A percentile compares a stretch with the other conserved stretches of the same genome.
phyloP scores from a whole-genome alignment of 92 coral and sea anemone species.

The Umimayanthus chanpuru region DNA sequence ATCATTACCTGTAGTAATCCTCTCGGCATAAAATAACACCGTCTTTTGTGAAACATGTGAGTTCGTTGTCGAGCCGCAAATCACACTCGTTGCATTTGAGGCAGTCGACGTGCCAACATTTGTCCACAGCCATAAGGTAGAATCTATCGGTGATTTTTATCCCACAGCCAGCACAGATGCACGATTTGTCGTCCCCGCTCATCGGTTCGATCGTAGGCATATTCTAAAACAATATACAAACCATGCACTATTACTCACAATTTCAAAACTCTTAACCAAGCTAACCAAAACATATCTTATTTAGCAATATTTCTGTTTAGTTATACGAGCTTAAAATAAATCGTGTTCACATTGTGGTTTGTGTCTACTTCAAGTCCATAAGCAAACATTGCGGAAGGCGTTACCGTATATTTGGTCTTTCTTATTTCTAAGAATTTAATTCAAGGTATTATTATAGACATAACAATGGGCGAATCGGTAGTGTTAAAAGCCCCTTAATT shows the following conservation, averaged over 20 bases:
- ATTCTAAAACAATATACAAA: slow-evolving; percentile 38
- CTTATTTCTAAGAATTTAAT: slow-evolving; percentile 42
- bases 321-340: background rate
- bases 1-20: slow-evolving; percentile 87
- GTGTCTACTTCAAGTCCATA: slow-evolving; percentile 9
- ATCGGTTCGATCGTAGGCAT: slow-evolving; percentile 85
- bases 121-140: slow-evolving; percentile 89
- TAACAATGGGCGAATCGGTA: slow-evolving; percentile 28
- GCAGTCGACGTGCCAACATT: slow-evolving; percentile 91
- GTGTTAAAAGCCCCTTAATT: slow-evolving; percentile 22
- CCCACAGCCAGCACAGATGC: slow-evolving; percentile 93
- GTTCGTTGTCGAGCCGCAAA: slow-evolving; percentile 83
- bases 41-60: slow-evolving; percentile 91
- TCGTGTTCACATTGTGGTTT: background rate
- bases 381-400: slow-evolving; percentile 33
- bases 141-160: slow-evolving; percentile 80
- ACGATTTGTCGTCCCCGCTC: slow-evolving; percentile 62
- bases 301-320: background rate
- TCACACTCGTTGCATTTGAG: slow-evolving; percentile 92
- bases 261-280: background rate
- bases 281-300: background rate
- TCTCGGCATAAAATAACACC: slow-evolving; percentile 90
- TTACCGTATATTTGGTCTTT: slow-evolving; percentile 26
- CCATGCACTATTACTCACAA: background rate
- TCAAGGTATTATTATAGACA: slow-evolving; percentile 39